phyloP scores from a whole-genome alignment of 2,797 vertebrate species.

The Iguana delicatissima region DNA sequence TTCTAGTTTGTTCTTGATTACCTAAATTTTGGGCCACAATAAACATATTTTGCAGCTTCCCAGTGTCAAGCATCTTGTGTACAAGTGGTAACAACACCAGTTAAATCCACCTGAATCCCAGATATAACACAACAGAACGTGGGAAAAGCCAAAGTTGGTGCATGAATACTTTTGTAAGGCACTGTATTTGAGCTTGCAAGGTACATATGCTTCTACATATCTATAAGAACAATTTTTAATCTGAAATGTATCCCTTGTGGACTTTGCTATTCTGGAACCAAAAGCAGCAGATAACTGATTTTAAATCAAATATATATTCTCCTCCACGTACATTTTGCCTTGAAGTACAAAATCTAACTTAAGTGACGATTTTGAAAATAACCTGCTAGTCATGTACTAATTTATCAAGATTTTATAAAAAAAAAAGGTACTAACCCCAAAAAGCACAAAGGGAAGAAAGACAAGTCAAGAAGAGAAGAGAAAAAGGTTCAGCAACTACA shows the following conservation, averaged over 20 bases:
- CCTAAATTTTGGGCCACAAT: too few relatives aligned
- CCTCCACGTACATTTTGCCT: background rate
- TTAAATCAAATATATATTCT: background rate
- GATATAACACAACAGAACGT: too few relatives aligned
- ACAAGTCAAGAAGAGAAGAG: background rate
- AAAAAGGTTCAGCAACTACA: too few relatives aligned
- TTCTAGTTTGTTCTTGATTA: too few relatives aligned
- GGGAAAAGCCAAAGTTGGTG: too few relatives aligned
- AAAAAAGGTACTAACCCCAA: background rate
- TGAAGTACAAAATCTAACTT: background rate
- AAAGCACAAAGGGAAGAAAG: too few relatives aligned
- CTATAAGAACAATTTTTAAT: background rate
- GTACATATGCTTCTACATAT: background rate
- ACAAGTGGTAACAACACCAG: too few relatives aligned
- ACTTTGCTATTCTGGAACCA: background rate
- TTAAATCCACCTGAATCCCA: too few relatives aligned
- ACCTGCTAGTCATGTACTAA: background rate
- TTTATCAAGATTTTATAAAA: background rate
- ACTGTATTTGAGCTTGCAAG: background rate
- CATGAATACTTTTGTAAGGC: too few relatives aligned
- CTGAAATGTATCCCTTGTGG: background rate
- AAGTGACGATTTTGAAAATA: background rate
- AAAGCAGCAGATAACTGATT: background rate
- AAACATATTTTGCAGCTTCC: too few relatives aligned
- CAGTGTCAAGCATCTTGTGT: too few relatives aligned